Percentiles rank a stretch among this genome's conserved stretches.
phyloP scores from a whole-genome alignment of 2,113 vertebrate species.

The Diadophis punctatus region DNA sequence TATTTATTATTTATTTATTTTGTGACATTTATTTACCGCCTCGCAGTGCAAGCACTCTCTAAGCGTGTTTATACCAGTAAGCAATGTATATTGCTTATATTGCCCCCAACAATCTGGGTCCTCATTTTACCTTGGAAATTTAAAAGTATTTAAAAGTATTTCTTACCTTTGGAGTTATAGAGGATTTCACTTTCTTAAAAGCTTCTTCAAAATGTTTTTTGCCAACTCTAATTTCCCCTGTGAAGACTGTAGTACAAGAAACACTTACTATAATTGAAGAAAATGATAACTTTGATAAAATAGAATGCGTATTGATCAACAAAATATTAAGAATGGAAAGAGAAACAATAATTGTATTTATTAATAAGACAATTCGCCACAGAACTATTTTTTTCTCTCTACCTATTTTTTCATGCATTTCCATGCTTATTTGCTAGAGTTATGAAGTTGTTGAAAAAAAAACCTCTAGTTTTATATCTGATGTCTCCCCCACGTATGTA shows the following conservation, averaged over 20 bases:
- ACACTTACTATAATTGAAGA: background rate
- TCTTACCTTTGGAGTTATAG: slow-evolving; percentile 86
- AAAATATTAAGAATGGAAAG: background rate
- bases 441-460: background rate
- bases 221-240: slow-evolving; percentile 75
- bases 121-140: no score
- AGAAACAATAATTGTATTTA: background rate
- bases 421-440: background rate
- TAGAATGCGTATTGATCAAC: background rate
- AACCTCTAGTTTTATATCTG: no score
- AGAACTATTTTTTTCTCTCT: background rate
- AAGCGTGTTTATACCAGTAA: no score
- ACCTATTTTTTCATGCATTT: background rate
- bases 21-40: no score
- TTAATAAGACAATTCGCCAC: background rate
- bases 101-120: no score
- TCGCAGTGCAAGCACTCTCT: no score
- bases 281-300: background rate
- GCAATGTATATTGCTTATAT: no score
- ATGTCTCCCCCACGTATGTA: no score
- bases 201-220: slow-evolving; percentile 86
- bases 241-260: slow-evolving; percentile 28
- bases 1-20: no score
- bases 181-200: slow-evolving; percentile 86
- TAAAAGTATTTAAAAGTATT: background rate